Base-by-base conservation (phyloP, 2,888 invertebrate species). In the Diabrotica balteata region DNA sequence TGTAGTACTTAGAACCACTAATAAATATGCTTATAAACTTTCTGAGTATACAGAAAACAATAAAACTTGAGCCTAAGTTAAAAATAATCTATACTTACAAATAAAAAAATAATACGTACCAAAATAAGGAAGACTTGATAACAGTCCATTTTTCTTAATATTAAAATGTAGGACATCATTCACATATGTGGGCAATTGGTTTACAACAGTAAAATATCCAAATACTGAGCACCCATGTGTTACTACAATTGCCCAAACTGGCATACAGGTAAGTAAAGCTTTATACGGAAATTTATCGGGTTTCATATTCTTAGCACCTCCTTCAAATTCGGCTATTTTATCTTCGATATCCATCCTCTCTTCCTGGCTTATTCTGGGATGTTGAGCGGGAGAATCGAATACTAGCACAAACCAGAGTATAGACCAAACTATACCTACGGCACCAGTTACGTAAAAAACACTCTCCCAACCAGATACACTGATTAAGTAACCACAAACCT, bases 111-210 rank as follows among this genome's bases (percentile, higher is more conserved):
- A 47, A 42, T 67, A 78, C 82, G 80, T 73, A 80, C 94, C 94
- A 73, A 95, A 85, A 85, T 95, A 95, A 0, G 95, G 95, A 61
- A 95, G 86, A 57, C 95, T 94, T 0, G 94, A 94, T 50, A 93
- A 86, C 0, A 94, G 85, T 1, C 95, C 94, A 80, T 95, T 95
- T 91, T 94, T 88, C 85, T 94, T 93, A 77, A 95, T 93, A 78
- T 91, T 87, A 78, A 90, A 93, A 71, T 90, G 86, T 60, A 94
- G 86, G 73, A 94, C 92, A 79, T 90, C 88, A 82, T 93, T 91
- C 90, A 94, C 92, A 83, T 93, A 95, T 2, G 92, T 93, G 7
- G 95, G 95, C 77, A 95, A 86, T 79, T 95, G 94, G 84, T 94
- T 93, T 74, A 95, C 90, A 46, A 95, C 91, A 9, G 93, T 94